Evolutionary conservation across 2,797 vertebrate genomes (phyloP).

Genomic region (Amphiprion clarkii): DNA sequence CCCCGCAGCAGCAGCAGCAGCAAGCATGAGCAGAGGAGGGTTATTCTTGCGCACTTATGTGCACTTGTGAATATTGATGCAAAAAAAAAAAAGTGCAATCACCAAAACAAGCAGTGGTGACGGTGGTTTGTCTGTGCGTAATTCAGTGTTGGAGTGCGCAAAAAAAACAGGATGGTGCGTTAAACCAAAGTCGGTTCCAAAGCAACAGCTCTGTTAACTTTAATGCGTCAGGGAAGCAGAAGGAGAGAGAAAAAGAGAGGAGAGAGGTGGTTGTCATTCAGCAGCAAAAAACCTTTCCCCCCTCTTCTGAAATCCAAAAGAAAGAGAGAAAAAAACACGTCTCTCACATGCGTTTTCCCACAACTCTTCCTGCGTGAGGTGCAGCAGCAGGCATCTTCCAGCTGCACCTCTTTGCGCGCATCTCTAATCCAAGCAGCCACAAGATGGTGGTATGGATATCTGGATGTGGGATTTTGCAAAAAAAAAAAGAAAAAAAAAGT

Average conservation of each 20-base stretch:
- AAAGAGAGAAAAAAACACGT: neutral
- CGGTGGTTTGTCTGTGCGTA: neutral
- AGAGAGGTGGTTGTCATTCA: neutral
- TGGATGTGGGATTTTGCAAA: slow-evolving; percentile 47
- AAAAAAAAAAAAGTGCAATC: neutral
- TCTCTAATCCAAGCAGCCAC: slow-evolving; percentile 78
- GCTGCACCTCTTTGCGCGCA: slow-evolving; percentile 18
- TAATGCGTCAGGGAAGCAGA: slow-evolving; percentile 7
- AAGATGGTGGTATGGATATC: slow-evolving; percentile 91
- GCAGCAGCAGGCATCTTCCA: slow-evolving; percentile 3
- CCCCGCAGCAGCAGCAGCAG: slow-evolving; percentile 1
- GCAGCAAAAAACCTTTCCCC: too few relatives aligned
- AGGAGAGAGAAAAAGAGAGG: neutral
- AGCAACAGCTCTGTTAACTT: slow-evolving; percentile 58
- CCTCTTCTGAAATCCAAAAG: too few relatives aligned
- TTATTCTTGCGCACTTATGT: slow-evolving; percentile 38
- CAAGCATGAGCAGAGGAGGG: too few relatives aligned
- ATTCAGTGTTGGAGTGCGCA: too few relatives aligned
- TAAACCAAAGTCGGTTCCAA: slow-evolving; percentile 32
- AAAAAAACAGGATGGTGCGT: neutral
- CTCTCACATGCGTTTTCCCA: too few relatives aligned
- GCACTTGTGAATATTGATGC: neutral
- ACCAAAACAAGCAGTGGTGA: neutral
- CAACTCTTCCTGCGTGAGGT: neutral
- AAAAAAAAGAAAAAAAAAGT: neutral